phyloP scores from a whole-genome alignment of 2,888 invertebrate species.

The Heliconius charithonia region DNA sequence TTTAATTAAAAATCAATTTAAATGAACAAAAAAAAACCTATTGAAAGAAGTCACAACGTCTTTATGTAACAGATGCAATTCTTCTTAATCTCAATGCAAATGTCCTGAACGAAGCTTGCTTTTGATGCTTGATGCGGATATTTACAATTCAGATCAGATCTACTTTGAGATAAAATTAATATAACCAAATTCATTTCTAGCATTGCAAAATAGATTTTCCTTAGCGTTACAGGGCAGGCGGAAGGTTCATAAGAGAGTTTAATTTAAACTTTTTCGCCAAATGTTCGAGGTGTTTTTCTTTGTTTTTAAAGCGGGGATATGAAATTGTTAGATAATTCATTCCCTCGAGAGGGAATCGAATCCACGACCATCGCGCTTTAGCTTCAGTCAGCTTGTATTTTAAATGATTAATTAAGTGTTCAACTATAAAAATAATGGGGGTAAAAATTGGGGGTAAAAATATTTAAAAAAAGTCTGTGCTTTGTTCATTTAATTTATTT shows the following conservation, averaged over 20 bases:
- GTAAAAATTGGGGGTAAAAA: neutral
- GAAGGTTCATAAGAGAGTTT: too few species aligned
- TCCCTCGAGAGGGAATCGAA: too few species aligned
- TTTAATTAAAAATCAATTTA: too few species aligned
- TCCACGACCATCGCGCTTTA: too few species aligned
- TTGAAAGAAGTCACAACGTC: conserved; percentile 19
- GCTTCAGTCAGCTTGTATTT: neutral
- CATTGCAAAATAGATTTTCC: too few species aligned
- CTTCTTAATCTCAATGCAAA: conserved; percentile 47
- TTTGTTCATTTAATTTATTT: neutral
- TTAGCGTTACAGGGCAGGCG: too few species aligned
- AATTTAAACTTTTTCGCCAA: too few species aligned
- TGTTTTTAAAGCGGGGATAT: too few species aligned
- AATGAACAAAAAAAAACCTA: neutral
- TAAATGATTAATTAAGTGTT: neutral
- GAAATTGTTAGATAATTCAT: too few species aligned
- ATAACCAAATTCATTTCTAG: neutral
- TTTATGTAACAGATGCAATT: conserved; percentile 38
- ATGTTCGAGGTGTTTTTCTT: too few species aligned
- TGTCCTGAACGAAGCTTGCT: conserved; percentile 44
- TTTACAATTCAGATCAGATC: conserved; percentile 46
- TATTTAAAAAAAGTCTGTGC: neutral
- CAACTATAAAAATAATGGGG: neutral
- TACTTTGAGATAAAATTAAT: conserved; percentile 33
- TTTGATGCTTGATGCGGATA: conserved; percentile 33